A percentile compares a stretch with the other conserved stretches of the same genome.
Evolutionary conservation across 1,140 invertebrate genomes (phyloP).

Genomic region (Frieseomelitta varia): DNA sequence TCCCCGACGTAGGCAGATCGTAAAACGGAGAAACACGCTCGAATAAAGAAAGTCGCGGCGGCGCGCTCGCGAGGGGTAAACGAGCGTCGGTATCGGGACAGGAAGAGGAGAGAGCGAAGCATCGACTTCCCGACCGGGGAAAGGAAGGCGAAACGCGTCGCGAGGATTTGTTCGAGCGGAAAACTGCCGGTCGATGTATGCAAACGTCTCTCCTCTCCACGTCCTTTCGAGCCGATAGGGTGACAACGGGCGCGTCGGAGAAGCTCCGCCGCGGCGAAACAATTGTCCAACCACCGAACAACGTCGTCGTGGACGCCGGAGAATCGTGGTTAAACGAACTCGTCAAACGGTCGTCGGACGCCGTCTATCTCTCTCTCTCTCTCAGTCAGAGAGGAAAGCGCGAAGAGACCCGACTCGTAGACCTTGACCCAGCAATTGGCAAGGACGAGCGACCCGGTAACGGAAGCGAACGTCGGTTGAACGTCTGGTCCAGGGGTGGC

Average conservation of each 20-base stretch:
- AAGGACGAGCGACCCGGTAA: conserved; percentile 51
- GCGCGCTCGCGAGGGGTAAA: background rate
- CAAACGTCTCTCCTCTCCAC: conserved; percentile 77
- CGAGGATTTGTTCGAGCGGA: conserved; percentile 80
- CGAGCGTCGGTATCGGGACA: background rate
- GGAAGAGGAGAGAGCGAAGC: conserved; percentile 16
- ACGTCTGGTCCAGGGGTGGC: conserved; percentile 59
- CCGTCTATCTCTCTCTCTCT: too few species aligned
- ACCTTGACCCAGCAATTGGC: conserved; percentile 58
- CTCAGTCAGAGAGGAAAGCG: background rate
- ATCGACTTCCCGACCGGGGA: background rate
- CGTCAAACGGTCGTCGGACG: conserved; percentile 17
- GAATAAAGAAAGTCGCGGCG: conserved; percentile 28
- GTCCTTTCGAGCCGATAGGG: conserved; percentile 79
- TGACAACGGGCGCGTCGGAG: conserved; percentile 78
- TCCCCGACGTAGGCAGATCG: conserved; percentile 58
- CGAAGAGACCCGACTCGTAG: background rate
- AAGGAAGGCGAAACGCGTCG: conserved; percentile 46
- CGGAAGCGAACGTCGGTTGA: conserved; percentile 53
- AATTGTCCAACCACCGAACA: conserved; percentile 70
- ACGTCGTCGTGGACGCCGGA: too few species aligned
- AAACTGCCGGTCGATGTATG: conserved; percentile 81
- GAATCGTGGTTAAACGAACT: conserved; percentile 1
- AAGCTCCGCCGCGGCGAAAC: conserved; percentile 58
- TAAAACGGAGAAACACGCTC: conserved; percentile 50